Percentiles rank a stretch among this genome's conserved stretches.
Conservation (phyloP, 2,797 vertebrate genomes). For the Pseudotriccus pelzelni region DNA sequence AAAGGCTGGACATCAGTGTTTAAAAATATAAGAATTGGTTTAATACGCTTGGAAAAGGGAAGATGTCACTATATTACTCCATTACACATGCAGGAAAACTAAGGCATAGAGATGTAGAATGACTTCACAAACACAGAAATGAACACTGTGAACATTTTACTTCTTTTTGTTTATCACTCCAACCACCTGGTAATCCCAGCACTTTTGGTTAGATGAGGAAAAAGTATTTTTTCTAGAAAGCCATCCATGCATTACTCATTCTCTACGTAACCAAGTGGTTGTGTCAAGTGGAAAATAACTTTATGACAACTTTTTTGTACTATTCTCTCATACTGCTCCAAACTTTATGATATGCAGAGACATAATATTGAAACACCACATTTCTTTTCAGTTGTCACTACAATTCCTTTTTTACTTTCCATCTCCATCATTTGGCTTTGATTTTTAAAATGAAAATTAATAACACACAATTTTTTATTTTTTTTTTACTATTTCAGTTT, state of each 20-base stretch:
- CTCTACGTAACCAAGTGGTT: not conserved
- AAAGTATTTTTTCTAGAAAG: not conserved
- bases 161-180: conserved; percentile 18
- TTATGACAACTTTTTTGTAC: not conserved
- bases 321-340: not conserved
- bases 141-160: not conserved
- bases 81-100: not conserved
- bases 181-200: not conserved
- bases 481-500: not conserved
- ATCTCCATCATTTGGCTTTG: not conserved
- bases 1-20: not conserved
- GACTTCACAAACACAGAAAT: conserved; percentile 14
- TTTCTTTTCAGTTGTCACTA: not conserved
- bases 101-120: conserved; percentile 6
- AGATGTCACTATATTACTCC: conserved; percentile 13
- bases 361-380: not conserved
- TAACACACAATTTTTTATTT: not conserved
- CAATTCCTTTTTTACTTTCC: not conserved
- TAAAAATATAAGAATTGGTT: not conserved
- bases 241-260: not conserved
- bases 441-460: not conserved
- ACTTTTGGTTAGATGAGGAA: not conserved
- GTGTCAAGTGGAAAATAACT: conserved; percentile 10
- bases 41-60: conserved; percentile 8
- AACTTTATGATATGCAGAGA: not conserved